Evolutionary conservation across 1,140 invertebrate genomes (phyloP), one percentile per base, ranked within the genome.

Genomic region (Pseudomyrmex dendroicus): DNA sequence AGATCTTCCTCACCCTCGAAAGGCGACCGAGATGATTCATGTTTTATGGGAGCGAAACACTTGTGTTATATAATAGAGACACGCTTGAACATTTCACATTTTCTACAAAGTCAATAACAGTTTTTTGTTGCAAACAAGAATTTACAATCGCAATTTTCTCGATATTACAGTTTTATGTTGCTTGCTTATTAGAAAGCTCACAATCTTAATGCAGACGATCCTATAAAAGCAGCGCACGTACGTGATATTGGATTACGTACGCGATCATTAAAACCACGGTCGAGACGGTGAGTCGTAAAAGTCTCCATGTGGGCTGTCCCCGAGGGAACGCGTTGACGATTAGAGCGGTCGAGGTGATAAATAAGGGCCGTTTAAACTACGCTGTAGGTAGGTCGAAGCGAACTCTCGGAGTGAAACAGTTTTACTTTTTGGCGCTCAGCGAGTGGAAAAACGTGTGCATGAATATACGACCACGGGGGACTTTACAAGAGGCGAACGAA

Each of bases 261-360:
- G 13, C 13, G 64, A 35, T 67, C 9, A 68, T 78, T 77, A 78
- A 78, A 78, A 35, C 5, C 5, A n/a, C 25, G 52, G n/a, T 10
- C 20, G 74, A 35, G 35, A 13, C 15, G 25, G 44, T 4, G 25
- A 7, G 62, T 66, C 17, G 50, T 68, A 68, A 46, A 48, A 78
- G 35, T 56, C 17, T 46, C 50, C 15, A 56, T 3, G 48, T 22
- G 72, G 17, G 20, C 15, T 22, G 57, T n/a, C 48, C 20, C 17
- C 35, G 35, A 22, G 25, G n/a, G 25, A 17, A 76, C 1, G 46
- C 67, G 25, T 74, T 62, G 20, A 78, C 62, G 52, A 78, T 78
- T 78, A 68, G 44, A 78, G 13, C 64, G 35, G 13, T n/a, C 22
- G 73, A 13, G 46, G 74, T 57, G 52, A 78, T 78, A 78, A 78